Evolutionary conservation across 2,113 vertebrate species (phyloP), one percentile per base, ranked within the genome.

Genomic region (Alosa alosa): DNA sequence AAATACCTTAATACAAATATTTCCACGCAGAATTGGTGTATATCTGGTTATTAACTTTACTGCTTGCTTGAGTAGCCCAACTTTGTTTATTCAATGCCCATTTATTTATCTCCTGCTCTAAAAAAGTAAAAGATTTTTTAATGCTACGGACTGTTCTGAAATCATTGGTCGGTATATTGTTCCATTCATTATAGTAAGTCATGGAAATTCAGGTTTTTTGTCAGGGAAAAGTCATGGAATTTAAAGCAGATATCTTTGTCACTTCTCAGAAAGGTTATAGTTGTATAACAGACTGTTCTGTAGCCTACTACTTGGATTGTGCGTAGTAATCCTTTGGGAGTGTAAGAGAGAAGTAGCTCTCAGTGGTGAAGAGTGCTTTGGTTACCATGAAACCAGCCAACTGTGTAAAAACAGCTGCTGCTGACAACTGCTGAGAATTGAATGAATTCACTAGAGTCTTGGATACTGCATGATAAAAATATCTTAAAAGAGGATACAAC

Each of bases 401-500:
- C 64, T 72, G 64, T 64, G 60, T 25, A n/a, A 72, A 72, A 72
- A 72, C 64, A 72, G 64, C 64, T 39, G 72, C 31, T 31, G 31
- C 11, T 78, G 10, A 13, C 25, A 36, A 36, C 72, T 36, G 9
- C 72, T 17, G 25, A 78, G 31, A 17, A 78, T 72, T 72, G 72
- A 39, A 13, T 4, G 72, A 78, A 78, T 78, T 39, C 36, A 78
- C 36, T 78, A 41, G 64, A 72, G 72, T 39, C 72, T 39, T 78
- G 72, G 13, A 78, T 41, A 18, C 72, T 78, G 72, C 72, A 41
- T 78, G 72, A 78, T 78, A 39, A 78, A 44, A 39, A 78, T 78
- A 13, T 41, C 36, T 39, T 39, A 39, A 1, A 78, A 13, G 13
- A 78, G 64, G 25, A 72, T 15, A 36, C 31, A 72, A 72, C 31